A percentile compares a stretch with the other conserved stretches of the same genome.
Evolutionary conservation across 2,797 vertebrate species (phyloP).

Genomic region (Diceros bicornis): DNA sequence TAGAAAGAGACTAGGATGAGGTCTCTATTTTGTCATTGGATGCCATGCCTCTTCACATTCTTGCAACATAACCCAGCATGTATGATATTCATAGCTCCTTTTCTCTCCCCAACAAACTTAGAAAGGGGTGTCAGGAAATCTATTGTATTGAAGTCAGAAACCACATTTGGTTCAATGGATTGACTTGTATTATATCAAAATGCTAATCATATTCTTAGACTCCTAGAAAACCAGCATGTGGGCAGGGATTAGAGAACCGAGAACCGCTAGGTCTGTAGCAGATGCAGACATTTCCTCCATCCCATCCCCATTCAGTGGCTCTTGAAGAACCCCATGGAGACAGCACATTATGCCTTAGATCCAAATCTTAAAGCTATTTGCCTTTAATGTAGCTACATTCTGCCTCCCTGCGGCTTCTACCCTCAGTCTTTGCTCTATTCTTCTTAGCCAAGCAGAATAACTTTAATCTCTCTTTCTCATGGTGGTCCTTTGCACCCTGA

Average conservation of each 20-base stretch:
- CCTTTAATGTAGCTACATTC: neutral
- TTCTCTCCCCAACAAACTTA: neutral
- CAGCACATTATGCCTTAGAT: neutral
- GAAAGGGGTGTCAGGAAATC: neutral
- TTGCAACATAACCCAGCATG: neutral
- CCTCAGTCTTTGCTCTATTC: neutral
- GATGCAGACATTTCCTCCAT: neutral
- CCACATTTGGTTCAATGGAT: neutral
- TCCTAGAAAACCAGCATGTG: neutral
- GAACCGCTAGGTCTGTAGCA: neutral
- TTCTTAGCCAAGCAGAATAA: neutral
- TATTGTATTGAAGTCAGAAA: neutral
- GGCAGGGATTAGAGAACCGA: neutral
- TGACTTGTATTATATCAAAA: slow-evolving; percentile 46
- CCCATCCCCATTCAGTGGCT: neutral
- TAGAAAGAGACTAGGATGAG: neutral
- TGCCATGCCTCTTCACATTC: neutral
- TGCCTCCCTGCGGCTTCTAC: neutral
- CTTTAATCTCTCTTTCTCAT: neutral
- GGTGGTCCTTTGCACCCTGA: neutral
- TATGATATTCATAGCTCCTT: neutral
- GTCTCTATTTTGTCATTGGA: neutral
- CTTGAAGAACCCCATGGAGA: neutral
- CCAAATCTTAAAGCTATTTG: neutral
- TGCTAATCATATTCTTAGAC: neutral